A percentile compares a stretch with the other conserved stretches of the same genome.
phyloP scores from a whole-genome alignment of 2,888 invertebrate species.

The Lagria hirta region DNA sequence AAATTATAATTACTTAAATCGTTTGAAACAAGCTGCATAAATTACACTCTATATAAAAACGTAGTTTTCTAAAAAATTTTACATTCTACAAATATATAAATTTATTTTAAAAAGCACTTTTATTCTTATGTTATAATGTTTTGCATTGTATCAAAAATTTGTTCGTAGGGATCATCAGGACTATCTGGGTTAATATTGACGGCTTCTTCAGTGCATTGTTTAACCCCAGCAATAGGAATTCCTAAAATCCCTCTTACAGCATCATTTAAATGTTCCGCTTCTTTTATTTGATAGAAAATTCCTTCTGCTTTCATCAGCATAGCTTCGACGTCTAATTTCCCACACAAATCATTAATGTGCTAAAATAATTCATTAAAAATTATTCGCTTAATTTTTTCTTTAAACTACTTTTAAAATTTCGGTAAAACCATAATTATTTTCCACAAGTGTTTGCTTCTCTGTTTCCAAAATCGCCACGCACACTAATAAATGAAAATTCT shows the following conservation, averaged over 20 bases:
- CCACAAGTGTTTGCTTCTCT: constrained; percentile 85
- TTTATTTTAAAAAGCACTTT: constrained; percentile 1
- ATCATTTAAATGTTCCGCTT: constrained; percentile 70
- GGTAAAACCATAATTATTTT: constrained; percentile 89
- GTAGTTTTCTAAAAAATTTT: no score
- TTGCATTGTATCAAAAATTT: constrained; percentile 20
- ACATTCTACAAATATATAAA: constrained; percentile 18
- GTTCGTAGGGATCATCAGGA: constrained; percentile 24
- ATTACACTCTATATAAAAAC: no score
- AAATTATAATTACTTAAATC: no score
- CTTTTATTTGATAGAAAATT: constrained; percentile 84
- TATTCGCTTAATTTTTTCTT: constrained; percentile 6
- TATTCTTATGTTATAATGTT: constrained; percentile 19
- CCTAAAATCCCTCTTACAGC: constrained; percentile 73
- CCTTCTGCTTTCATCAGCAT: constrained; percentile 87
- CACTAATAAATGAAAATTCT: constrained; percentile 92
- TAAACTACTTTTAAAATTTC: constrained; percentile 84
- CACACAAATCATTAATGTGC: constrained; percentile 95
- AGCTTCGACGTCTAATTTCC: constrained; percentile 79
- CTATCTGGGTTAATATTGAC: constrained; percentile 19
- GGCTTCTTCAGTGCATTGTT: constrained; percentile 12
- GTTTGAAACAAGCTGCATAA: no score
- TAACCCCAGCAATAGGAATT: constrained; percentile 48
- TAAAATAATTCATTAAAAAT: constrained; percentile 53
- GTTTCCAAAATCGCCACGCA: constrained; percentile 91